phyloP scores from a whole-genome alignment of 92 coral and sea anemone genomes.

The Epizoanthus scotinus region DNA sequence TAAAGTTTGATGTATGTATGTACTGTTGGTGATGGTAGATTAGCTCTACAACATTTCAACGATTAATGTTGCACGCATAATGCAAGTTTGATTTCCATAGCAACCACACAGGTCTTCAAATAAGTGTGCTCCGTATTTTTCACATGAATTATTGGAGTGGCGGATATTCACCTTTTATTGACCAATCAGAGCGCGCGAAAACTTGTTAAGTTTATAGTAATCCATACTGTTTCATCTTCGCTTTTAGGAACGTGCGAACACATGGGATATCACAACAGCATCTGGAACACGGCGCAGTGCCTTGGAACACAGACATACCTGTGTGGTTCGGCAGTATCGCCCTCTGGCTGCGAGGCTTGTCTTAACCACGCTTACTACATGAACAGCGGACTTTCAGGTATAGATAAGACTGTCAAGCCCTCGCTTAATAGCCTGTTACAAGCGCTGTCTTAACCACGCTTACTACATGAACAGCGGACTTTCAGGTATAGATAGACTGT shows the following conservation, averaged over 20 bases:
- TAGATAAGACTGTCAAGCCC: background rate
- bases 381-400: constrained; percentile 64
- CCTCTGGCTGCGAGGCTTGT: constrained; percentile 75
- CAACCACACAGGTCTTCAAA: too few relatives aligned
- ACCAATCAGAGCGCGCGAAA: too few relatives aligned
- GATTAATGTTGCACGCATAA: too few relatives aligned
- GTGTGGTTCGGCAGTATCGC: constrained; percentile 64
- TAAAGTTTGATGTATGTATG: too few relatives aligned
- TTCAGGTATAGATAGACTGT: constrained; percentile 42
- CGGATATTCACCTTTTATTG: too few relatives aligned
- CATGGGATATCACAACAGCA: constrained; percentile 51
- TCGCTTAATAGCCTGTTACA: too few relatives aligned
- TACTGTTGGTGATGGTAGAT: too few relatives aligned
- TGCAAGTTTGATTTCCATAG: too few relatives aligned
- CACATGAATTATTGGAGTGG: too few relatives aligned
- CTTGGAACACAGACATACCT: constrained; percentile 58
- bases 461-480: constrained; percentile 67
- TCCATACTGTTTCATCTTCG: background rate
- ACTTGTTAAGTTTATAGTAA: too few relatives aligned
- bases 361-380: constrained; percentile 69
- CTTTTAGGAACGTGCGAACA: constrained; percentile 64
- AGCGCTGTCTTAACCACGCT: constrained; percentile 55
- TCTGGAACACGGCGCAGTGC: constrained; percentile 58
- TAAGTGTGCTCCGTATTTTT: too few relatives aligned
- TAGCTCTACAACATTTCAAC: too few relatives aligned